Evolutionary conservation across 2,888 invertebrate genomes (phyloP).

Genomic region (Apotomis betuletana): DNA sequence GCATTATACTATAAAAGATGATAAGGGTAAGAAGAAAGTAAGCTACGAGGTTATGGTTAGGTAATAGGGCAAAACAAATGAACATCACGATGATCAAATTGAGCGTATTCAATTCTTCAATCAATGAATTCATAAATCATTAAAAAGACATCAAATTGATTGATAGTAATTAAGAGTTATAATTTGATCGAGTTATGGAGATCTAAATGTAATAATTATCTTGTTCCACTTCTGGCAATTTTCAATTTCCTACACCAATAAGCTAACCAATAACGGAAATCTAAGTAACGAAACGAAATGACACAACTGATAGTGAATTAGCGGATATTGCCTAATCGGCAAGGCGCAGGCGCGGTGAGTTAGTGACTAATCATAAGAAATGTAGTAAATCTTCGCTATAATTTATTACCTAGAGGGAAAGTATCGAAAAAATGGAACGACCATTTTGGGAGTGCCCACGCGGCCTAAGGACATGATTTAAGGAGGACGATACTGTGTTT

Average conservation of each 20-base stretch:
- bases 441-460: constrained; percentile 7
- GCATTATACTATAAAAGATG: too few species aligned
- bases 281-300: constrained; percentile 12
- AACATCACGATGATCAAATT: too few species aligned
- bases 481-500: neutral
- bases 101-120: too few species aligned
- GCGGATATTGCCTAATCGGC: constrained; percentile 35
- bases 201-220: neutral
- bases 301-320: constrained; percentile 21
- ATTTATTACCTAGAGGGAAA: constrained; percentile 21
- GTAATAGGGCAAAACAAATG: too few species aligned
- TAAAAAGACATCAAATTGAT: too few species aligned
- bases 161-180: neutral
- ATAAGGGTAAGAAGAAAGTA: too few species aligned
- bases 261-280: constrained; percentile 15
- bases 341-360: constrained; percentile 5
- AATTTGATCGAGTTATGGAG: neutral
- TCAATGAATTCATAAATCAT: too few species aligned
- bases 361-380: constrained; percentile 27
- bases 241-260: neutral
- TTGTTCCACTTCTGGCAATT: neutral
- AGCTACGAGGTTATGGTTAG: too few species aligned
- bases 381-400: constrained; percentile 26
- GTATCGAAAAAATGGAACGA: constrained; percentile 3
- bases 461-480: neutral